These are phyloP conservation scores for Hestina assimilis DNA, from an alignment of 1,140 invertebrate species.

Conservation along the genomic window DNA sequence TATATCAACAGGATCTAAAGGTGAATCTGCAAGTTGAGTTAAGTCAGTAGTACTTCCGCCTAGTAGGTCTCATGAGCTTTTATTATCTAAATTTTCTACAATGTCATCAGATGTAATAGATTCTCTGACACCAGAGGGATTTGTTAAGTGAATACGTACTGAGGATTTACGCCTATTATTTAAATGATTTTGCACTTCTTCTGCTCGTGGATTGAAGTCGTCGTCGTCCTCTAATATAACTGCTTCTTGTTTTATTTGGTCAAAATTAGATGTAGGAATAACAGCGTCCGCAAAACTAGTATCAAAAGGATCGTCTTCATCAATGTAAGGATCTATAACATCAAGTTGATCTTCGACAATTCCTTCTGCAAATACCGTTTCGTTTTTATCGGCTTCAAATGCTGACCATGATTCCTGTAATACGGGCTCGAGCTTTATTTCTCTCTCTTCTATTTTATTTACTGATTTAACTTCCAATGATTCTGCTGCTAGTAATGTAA, in stretches of 20 bases:
- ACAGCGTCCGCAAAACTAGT: constrained; percentile 90
- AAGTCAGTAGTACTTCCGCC: constrained; percentile 89
- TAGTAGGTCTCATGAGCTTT: constrained; percentile 80
- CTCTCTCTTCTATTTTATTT: constrained; percentile 50
- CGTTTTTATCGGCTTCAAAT: constrained; percentile 88
- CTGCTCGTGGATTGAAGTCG: constrained; percentile 83
- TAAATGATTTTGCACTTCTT: constrained; percentile 75
- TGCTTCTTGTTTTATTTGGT: constrained; percentile 81
- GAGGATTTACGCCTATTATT: constrained; percentile 77
- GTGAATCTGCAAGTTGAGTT: constrained; percentile 83
- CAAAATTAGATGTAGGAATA: constrained; percentile 71
- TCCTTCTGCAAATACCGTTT: constrained; percentile 88
- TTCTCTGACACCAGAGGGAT: constrained; percentile 75
- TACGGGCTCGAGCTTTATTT: constrained; percentile 65
- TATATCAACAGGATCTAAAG: constrained; percentile 81
- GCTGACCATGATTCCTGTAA: constrained; percentile 80
- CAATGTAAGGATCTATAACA: constrained; percentile 61
- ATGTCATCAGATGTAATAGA: constrained; percentile 75
- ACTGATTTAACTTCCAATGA: constrained; percentile 81
- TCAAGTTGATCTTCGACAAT: constrained; percentile 80
- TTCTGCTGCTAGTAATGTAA: constrained; percentile 85
- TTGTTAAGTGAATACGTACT: constrained; percentile 80
- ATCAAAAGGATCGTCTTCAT: constrained; percentile 88
- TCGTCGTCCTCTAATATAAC: constrained; percentile 80
- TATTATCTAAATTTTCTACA: constrained; percentile 53